Evolutionary conservation across 2,113 vertebrate genomes (phyloP).

Genomic region (Hassar affinis): DNA sequence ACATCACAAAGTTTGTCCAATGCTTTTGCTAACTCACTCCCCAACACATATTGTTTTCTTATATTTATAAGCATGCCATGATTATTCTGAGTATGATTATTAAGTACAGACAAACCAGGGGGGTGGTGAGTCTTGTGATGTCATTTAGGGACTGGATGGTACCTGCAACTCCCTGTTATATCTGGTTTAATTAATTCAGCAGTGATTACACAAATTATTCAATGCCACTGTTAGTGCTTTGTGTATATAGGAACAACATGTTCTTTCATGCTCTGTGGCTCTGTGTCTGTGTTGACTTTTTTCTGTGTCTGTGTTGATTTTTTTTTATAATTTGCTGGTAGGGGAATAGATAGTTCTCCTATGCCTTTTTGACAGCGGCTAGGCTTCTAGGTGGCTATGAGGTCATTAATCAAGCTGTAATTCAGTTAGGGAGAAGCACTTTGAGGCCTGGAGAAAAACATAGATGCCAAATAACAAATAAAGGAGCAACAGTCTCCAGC

Average conservation of each 20-base stretch:
- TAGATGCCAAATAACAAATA: too few relatives aligned
- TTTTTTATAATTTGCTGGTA: conserved; percentile 49
- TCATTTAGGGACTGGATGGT: not conserved
- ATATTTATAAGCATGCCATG: conserved; percentile 21
- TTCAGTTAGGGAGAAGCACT: not conserved
- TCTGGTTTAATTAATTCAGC: too few relatives aligned
- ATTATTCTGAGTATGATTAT: not conserved
- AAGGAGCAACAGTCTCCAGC: too few relatives aligned
- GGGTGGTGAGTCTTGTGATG: too few relatives aligned
- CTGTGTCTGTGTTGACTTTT: too few relatives aligned
- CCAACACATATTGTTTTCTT: not conserved
- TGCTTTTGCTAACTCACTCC: not conserved
- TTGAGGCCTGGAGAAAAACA: too few relatives aligned
- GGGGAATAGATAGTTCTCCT: conserved; percentile 34
- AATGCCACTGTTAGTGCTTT: not conserved
- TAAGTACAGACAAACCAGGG: too few relatives aligned
- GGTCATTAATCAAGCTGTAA: not conserved
- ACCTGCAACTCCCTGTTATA: too few relatives aligned
- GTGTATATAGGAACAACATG: not conserved
- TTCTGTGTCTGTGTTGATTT: not conserved
- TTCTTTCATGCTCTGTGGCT: too few relatives aligned
- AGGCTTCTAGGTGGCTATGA: not conserved
- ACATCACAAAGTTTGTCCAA: conserved; percentile 3
- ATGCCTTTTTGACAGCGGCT: not conserved
- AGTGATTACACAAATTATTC: not conserved